Percentiles rank a stretch among this genome's conserved stretches.
Conservation (phyloP, 2,797 vertebrate genomes). For the Pteronotus mesoamericanus region DNA sequence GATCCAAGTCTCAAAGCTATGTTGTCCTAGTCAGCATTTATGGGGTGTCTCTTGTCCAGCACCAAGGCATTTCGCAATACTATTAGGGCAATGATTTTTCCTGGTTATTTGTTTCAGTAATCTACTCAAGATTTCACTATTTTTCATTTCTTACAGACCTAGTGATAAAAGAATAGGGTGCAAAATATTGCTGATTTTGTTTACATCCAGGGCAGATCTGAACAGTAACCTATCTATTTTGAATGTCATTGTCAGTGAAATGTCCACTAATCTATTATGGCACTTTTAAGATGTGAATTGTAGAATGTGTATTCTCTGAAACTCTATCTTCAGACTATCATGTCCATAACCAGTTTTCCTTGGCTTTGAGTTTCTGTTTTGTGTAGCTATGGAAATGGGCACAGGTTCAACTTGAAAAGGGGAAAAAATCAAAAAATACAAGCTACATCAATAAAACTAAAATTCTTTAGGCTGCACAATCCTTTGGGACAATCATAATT, state of each 20-base stretch:
- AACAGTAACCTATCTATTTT: neutral
- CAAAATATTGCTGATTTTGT: neutral
- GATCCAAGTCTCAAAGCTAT: constrained; percentile 73
- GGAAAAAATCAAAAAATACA: constrained; percentile 29
- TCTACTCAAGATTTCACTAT: neutral
- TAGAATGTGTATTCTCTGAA: neutral
- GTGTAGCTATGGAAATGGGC: neutral
- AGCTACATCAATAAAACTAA: neutral
- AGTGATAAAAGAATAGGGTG: neutral
- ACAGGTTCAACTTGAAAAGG: constrained; percentile 8
- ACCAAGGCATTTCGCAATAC: neutral
- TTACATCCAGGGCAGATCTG: neutral
- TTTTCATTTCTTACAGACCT: constrained; percentile 33
- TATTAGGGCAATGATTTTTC: constrained; percentile 14
- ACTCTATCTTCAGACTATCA: constrained; percentile 30
- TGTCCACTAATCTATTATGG: neutral
- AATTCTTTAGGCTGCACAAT: neutral
- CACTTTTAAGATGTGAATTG: neutral
- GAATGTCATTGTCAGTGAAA: neutral
- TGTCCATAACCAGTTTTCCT: neutral
- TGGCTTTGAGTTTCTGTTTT: neutral
- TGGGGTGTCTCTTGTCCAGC: constrained; percentile 39
- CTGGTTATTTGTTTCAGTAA: constrained; percentile 32
- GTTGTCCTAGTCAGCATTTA: constrained; percentile 73
- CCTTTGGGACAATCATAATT: neutral